Evolutionary conservation across 2,888 invertebrate genomes (phyloP), one percentile per base, ranked within the genome.

Genomic region (Clusia tigrina): DNA sequence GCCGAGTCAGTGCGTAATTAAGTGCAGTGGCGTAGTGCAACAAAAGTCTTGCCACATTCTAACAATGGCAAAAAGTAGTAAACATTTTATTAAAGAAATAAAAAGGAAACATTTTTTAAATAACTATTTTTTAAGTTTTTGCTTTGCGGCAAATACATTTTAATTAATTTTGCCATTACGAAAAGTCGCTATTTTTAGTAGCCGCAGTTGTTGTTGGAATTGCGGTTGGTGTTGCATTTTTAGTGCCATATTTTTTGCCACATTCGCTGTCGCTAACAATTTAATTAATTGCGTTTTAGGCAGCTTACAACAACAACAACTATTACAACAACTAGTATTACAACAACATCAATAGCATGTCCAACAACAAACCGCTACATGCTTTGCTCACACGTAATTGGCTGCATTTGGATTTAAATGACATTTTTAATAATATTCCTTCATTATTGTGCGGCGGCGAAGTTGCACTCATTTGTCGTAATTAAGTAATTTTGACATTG

Each of bases 241-340:
- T n/a, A n/a, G 15, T 54, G 32, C 25, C 23, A 32, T 17, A 54
- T n/a, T 24, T 24, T n/a, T 15, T 12, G 20, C 17, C 9, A 32
- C 17, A 32, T 32, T 2, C 23, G 22, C 54, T 32, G 18, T 18
- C 25, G 54, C 22, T 18, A 57, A 57, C 57, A 57, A 57, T 57
- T 57, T 57, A 57, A 57, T 57, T 57, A 57, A 57, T 46, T 3
- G 20, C 57, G 25, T 57, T 46, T 57, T 57, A 46, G 57, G 57
- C 25, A 42, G 20, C n/a, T 2, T n/a, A n/a, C n/a, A n/a, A n/a
- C n/a, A n/a, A n/a, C n/a, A n/a, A n/a, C n/a, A n/a, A n/a, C n/a
- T n/a, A n/a, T n/a, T n/a, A n/a, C n/a, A n/a, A n/a, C n/a, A n/a
- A n/a, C n/a, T n/a, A n/a, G n/a, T n/a, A n/a, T n/a, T n/a, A n/a